Conservation (phyloP, 2,797 vertebrate genomes). For the Cercopithecus petaurista region DNA sequence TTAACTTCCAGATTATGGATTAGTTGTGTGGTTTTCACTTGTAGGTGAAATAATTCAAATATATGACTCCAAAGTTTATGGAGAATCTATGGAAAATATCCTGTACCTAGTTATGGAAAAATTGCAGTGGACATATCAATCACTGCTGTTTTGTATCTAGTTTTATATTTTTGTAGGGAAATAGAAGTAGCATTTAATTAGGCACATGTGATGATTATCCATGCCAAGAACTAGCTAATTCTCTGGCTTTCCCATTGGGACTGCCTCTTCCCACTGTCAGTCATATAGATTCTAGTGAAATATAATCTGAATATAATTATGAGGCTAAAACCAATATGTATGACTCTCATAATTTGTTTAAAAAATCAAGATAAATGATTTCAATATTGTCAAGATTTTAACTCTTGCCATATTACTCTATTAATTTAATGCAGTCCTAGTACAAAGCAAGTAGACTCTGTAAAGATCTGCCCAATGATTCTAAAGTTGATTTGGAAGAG, state of each 20-base stretch:
- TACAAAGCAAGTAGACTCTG: background rate
- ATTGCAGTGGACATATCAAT: background rate
- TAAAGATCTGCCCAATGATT: background rate
- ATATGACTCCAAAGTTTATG: background rate
- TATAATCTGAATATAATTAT: conserved; percentile 31
- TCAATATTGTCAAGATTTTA: background rate
- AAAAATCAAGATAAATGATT: conserved; percentile 15
- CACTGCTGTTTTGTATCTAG: background rate
- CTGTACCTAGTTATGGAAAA: background rate
- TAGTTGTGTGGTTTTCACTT: background rate
- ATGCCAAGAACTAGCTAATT: background rate
- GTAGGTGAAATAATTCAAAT: conserved; percentile 7
- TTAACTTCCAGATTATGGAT: conserved; percentile 10
- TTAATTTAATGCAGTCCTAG: background rate
- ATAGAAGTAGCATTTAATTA: background rate
- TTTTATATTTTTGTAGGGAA: background rate
- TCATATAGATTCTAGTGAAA: background rate
- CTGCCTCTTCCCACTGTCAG: background rate
- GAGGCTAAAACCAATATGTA: background rate
- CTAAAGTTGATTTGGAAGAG: background rate
- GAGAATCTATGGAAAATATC: background rate
- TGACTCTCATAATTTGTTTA: background rate
- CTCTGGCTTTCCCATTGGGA: background rate
- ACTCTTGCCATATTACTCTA: background rate
- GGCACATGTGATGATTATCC: background rate